Conservation (phyloP, 2,113 vertebrate genomes). For the Burhinus oedicnemus region DNA sequence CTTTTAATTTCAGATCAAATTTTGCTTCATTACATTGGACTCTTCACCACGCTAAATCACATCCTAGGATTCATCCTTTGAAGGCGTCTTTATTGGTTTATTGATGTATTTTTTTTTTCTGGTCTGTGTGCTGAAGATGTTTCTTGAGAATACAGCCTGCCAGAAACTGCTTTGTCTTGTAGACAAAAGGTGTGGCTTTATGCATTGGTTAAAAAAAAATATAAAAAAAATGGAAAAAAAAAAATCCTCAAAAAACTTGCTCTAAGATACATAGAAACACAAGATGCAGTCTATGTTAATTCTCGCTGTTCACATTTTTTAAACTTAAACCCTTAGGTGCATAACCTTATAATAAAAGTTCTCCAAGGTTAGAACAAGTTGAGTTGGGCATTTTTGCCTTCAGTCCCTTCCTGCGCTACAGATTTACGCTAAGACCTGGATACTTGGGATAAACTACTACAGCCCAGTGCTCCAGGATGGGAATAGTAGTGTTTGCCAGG, state of each 20-base stretch:
- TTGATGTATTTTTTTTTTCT: background rate
- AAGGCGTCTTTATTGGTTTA: background rate
- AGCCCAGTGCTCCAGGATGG: background rate
- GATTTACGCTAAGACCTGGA: background rate
- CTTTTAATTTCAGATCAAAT: background rate
- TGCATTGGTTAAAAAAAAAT: background rate
- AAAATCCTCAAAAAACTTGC: background rate
- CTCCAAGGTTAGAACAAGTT: background rate
- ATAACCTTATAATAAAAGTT: background rate
- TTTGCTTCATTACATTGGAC: background rate
- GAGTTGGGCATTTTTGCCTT: background rate
- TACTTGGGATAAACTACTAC: background rate
- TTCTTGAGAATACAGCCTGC: background rate
- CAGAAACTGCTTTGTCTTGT: background rate
- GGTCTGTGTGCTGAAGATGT: background rate
- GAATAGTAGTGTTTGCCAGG: rapidly evolving
- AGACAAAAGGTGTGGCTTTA: background rate
- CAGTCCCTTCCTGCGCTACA: background rate
- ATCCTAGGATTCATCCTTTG: background rate
- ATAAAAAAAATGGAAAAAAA: no score
- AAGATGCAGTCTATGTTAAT: background rate
- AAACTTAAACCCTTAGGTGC: background rate
- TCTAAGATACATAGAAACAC: background rate
- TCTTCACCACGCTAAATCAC: background rate
- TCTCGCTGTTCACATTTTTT: background rate